Evolutionary conservation across 2,888 invertebrate species (phyloP), one percentile per base, ranked within the genome.

Genomic region (Diploptera punctata): DNA sequence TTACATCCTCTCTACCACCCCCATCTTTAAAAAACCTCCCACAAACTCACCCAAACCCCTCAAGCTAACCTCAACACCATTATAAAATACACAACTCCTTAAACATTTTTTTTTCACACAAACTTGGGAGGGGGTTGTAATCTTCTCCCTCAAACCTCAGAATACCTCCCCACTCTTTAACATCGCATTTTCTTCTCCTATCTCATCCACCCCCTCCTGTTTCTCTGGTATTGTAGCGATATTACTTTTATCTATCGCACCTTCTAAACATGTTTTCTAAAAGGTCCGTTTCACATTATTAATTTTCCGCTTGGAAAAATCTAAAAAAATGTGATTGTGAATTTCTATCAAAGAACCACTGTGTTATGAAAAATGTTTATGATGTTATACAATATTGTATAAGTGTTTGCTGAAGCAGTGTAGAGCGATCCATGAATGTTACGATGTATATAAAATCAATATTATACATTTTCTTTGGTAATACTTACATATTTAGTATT

Each of bases 31-130:
- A 33, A 21, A n/a, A n/a, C 33, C 31, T 18, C 31, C 61, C n/a
- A 3, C 13, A 61, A 18, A 19, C 19, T 38, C 26, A 26, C 61
- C 61, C 61, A 5, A n/a, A n/a, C 49, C 9, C 49, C 18, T 16
- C 19, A 4, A 38, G 38, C 38, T 38, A 61, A 33, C 68, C 68
- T 18, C 19, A 21, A 4, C 52, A 24, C 10, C 67, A 29, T 68
- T 33, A 68, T 68, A 68, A 68, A 31, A 68, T 54, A 68, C 68
- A 68, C 68, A 67, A 47, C 67, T 29, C 38, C 65, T 43, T 38
- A 65, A n/a, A 65, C 65, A 43, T 44, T 16, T 62, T 62, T 67
- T 47, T 67, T 18, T 47, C 67, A 67, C 47, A 67, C 67, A 49
- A 67, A 38, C 47, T 21, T n/a, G n/a, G n/a, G n/a, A 26, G 67